Base-by-base conservation (phyloP, 2,888 invertebrate genomes). In the Vannuccia rotundouncinata region DNA sequence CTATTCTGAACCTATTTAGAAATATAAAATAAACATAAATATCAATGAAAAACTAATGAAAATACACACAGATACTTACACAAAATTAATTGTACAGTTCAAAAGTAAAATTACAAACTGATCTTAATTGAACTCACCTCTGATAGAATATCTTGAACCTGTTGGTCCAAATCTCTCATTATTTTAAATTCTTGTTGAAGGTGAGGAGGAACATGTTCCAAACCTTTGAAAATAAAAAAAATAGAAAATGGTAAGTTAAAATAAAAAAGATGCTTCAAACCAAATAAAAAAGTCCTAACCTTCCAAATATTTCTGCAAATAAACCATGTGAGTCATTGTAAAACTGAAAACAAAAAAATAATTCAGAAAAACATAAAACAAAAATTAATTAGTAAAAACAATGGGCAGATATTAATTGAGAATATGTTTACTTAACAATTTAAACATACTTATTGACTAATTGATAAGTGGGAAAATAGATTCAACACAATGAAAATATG, bases 161-260 rank as follows among this genome's bases (percentile, higher is more conserved):
- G 28, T 22, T 25, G 28, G 25, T 79, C 79, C n/a, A 79, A 66
- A 22, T 79, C 66, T 29, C 74, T 28, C 30, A 79, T 79, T 5
- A 79, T 74, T 77, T 79, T 79, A 29, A 78, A 79, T 79, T 79
- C 74, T 79, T 79, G 79, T 25, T 66, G 79, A 77, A 79, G 30
- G 30, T 73, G 60, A 1, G 79, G 79, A 13, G 79, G 79, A 31
- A 79, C 79, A 77, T 79, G 74, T 29, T 77, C 77, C 25, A 77
- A 25, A 45, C 77, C 77, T 77, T 77, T 5, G 22, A 13, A 74
- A 45, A 74, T 27, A 77, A 77, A 45, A 76, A 76, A 25, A 76
- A 76, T 76, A 29, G 2, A 10, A 22, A 76, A 76, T 29, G 28
- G n/a, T n/a, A 76, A 27, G 17, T 45, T 13, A 22, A 77, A 77